These are phyloP conservation scores for Erythrolamprus reginae DNA, from an alignment of 2,113 vertebrate genomes.

Conservation along the genomic window DNA sequence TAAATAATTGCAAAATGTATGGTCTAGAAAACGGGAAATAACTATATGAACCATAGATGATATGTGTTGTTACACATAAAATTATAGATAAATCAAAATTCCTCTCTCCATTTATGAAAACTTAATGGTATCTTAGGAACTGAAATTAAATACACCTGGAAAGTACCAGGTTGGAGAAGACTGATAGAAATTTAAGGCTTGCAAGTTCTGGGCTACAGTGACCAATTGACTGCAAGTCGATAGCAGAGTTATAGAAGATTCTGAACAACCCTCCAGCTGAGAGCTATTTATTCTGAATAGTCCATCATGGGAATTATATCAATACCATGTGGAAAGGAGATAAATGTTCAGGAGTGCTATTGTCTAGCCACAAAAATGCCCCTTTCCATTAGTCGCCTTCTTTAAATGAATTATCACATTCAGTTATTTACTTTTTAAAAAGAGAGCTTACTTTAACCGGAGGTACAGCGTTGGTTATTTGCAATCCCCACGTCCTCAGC, in stretches of 20 bases:
- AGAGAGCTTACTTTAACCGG: conserved; percentile 81
- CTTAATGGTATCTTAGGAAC: background rate
- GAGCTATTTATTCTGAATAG: background rate
- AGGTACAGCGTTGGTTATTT: conserved; percentile 86
- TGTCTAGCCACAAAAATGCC: background rate
- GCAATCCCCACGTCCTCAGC: conserved; percentile 87
- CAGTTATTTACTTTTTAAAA: background rate
- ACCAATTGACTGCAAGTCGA: background rate
- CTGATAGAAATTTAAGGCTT: background rate
- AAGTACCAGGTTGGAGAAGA: background rate
- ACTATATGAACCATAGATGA: background rate
- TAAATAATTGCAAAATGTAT: background rate
- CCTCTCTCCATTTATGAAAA: background rate
- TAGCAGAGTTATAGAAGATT: background rate
- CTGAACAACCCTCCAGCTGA: background rate
- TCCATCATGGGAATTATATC: background rate
- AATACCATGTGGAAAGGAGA: background rate
- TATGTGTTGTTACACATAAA: background rate
- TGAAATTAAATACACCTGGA: background rate
- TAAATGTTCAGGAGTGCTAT: background rate
- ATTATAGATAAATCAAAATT: background rate
- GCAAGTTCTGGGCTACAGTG: background rate
- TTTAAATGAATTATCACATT: background rate
- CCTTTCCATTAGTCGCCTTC: background rate
- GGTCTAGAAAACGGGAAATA: background rate